Evolutionary conservation across 1,140 invertebrate genomes (phyloP).

Genomic region (Chrysomallon squamiferum): DNA sequence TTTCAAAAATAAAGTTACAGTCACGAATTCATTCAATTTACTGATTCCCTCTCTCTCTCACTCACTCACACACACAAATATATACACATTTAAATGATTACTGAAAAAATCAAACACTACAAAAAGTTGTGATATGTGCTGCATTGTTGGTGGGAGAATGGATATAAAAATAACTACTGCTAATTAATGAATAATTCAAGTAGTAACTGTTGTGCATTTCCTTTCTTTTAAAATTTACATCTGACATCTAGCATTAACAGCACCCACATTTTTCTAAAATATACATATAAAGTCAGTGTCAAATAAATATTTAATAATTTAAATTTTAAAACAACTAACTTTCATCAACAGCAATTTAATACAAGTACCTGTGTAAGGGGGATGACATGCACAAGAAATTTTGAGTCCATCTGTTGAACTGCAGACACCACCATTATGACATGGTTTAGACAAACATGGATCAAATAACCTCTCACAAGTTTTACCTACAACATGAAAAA

Average conservation of each 20-base stretch:
- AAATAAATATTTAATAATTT: no score
- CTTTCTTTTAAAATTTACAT: no score
- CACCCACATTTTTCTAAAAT: no score
- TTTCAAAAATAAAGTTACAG: background rate
- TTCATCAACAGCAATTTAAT: no score
- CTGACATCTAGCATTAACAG: no score
- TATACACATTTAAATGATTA: background rate
- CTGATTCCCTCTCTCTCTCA: no score
- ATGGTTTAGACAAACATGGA: slow-evolving; percentile 2
- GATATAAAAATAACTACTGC: no score
- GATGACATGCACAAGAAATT: background rate
- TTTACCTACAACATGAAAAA: background rate
- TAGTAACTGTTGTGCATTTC: no score
- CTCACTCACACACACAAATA: background rate
- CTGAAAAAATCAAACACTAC: background rate
- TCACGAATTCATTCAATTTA: no score
- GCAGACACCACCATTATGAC: slow-evolving; percentile 4
- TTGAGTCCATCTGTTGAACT: background rate
- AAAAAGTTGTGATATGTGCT: background rate
- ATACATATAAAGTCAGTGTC: no score
- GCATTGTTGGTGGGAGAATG: background rate
- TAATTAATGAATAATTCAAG: no score
- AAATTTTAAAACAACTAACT: no score
- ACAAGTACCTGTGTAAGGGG: slow-evolving; percentile 1
- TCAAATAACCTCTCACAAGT: background rate